phyloP scores from a whole-genome alignment of 2,113 vertebrate species.

The Tiliqua scincoides region DNA sequence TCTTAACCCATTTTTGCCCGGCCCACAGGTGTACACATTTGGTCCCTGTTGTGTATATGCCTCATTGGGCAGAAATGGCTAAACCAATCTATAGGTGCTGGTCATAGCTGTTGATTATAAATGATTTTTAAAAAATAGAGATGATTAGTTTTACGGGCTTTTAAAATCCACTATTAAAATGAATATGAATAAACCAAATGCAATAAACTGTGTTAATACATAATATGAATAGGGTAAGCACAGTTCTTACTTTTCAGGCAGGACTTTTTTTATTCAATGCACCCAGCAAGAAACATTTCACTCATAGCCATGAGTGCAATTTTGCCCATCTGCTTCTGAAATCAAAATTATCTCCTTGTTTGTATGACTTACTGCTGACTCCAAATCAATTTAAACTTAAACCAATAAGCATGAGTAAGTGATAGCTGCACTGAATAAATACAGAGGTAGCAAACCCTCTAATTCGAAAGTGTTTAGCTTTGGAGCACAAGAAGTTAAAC shows the following conservation, averaged over 20 bases:
- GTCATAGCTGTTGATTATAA: neutral
- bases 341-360: conserved; percentile 24
- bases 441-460: conserved; percentile 77
- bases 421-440: conserved; percentile 65
- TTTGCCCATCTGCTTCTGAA: conserved; percentile 41
- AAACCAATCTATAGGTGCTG: neutral
- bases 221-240: conserved; percentile 31
- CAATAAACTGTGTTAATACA: conserved; percentile 42
- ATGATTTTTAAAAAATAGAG: neutral
- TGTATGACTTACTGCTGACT: conserved; percentile 26
- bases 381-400: conserved; percentile 61
- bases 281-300: conserved; percentile 54
- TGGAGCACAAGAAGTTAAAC: conserved; percentile 82
- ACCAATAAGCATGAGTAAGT: conserved; percentile 65
- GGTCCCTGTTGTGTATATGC: too few relatives aligned
- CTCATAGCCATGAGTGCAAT: conserved; percentile 35
- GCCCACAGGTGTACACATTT: too few relatives aligned
- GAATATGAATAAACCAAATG: conserved; percentile 63
- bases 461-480: conserved; percentile 83
- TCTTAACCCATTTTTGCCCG: too few relatives aligned
- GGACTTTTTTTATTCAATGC: conserved; percentile 49
- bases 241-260: conserved; percentile 43
- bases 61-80: too few relatives aligned
- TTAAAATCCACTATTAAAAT: conserved; percentile 62
- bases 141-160: conserved; percentile 26